Evolutionary conservation across 2,888 invertebrate genomes (phyloP), one percentile per base, ranked within the genome.

Genomic region (Pheosia gnoma): DNA sequence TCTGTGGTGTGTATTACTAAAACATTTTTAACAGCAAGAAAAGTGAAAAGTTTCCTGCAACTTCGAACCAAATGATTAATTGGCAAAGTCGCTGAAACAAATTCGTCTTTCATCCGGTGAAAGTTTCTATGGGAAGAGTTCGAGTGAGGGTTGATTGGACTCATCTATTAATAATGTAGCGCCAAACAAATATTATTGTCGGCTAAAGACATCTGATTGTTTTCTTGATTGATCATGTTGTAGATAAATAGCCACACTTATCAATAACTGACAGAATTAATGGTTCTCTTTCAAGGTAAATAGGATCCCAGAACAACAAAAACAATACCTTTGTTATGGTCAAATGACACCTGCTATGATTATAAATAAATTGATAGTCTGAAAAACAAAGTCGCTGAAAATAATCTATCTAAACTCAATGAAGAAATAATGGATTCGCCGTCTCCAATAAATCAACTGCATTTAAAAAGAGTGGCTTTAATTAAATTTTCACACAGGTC

Each of bases 111-210:
- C 57, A 66, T 41, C 52, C 53, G 53, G 11, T 37, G 37, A 37
- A 10, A 25, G 55, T 55, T 56, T 58, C 36, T 37, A 43, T 47
- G 52, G n/a, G 25, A 63, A 51, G 25, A 7, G 47, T 43, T 45
- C 10, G 47, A 55, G 38, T 5, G 51, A 36, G 5, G n/a, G 47
- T 38, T 8, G 36, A 45, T 5, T 39, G 45, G 45, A 49, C 25
- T 60, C 55, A n/a, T n/a, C 37, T 67, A 71, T 70, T 73, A 75
- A 66, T 74, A 71, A 67, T 61, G 65, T 58, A 36, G 60, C 57
- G 65, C 61, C 25, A 59, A 62, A 59, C 41, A 59, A 68, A 69
- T 67, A 64, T 51, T 51, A 74, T 74, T 62, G 75, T 71, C 73
- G 75, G 73, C 58, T 53, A 41, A 51, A 57, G 64, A 57, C 60